A percentile compares a stretch with the other conserved stretches of the same genome.
These are phyloP conservation scores for Lepisosteus oculatus DNA, from an alignment of 2,113 vertebrate species.

Conservation along the genomic window DNA sequence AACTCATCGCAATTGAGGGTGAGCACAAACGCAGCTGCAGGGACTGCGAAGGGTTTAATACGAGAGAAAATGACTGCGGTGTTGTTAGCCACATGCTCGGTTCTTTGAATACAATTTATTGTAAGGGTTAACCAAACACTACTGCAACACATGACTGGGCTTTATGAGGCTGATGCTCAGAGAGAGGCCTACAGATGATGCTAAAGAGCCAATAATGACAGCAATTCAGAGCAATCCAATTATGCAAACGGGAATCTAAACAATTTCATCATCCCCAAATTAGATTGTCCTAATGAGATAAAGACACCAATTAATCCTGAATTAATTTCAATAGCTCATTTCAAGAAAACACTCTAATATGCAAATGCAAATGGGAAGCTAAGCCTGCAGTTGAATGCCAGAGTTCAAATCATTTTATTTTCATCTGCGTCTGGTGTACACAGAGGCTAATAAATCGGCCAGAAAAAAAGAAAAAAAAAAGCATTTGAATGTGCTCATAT, in stretches of 20 bases:
- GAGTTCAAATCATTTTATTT: conserved; percentile 80
- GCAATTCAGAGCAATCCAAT: conserved; percentile 98
- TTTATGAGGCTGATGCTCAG: conserved; percentile 94
- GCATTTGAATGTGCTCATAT: conserved; percentile 1
- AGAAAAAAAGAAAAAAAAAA: neutral
- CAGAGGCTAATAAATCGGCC: conserved; percentile 15
- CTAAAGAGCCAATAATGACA: conserved; percentile 99
- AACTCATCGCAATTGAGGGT: neutral
- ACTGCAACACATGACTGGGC: conserved; percentile 89
- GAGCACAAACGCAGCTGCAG: conserved; percentile 30
- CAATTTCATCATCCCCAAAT: conserved; percentile 99
- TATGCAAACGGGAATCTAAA: conserved; percentile 96
- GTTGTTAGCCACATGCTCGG: conserved; percentile 60
- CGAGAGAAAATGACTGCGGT: conserved; percentile 55
- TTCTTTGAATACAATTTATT: conserved; percentile 40
- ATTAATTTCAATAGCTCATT: conserved; percentile 96
- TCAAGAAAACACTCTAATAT: conserved; percentile 96
- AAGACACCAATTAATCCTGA: conserved; percentile 99
- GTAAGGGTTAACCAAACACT: conserved; percentile 67
- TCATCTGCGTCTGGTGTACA: conserved; percentile 75
- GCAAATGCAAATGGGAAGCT: conserved; percentile 90
- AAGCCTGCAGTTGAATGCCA: conserved; percentile 84
- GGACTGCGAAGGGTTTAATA: conserved; percentile 55
- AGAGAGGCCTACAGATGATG: conserved; percentile 85
- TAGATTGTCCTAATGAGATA: conserved; percentile 99